Evolutionary conservation across 2,113 vertebrate species (phyloP), one percentile per base, ranked within the genome.

Genomic region (Catharus bicknelli): DNA sequence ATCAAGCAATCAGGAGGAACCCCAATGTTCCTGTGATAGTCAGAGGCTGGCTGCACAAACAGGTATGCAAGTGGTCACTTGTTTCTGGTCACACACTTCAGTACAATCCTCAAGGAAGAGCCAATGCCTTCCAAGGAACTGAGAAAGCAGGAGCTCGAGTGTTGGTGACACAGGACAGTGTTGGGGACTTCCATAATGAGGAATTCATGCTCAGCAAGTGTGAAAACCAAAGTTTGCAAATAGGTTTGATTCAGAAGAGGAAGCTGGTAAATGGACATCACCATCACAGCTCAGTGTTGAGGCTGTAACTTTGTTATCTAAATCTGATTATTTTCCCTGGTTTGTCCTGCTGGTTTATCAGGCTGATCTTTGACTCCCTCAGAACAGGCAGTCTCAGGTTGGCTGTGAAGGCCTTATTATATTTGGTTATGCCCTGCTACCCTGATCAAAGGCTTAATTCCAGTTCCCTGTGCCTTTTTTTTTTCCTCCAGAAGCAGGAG

Each of bases 1-100:
- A 99, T 45, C 99, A 99, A 64, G 97, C 99, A 29, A 99, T 99
- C 97, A 98, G 98, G 97, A 99, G 99, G 96, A 99, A 99, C 96
- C 99, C 97, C 57, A 99, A 98, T 72, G 96, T 99, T 95, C 99
- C 99, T 4, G 99, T 99, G 86, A 98, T 99, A 91, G 99, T 99
- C 63, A 98, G 99, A 96, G 99, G 99, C 87, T 99, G 99, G 99
- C 98, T 99, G 42, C 98, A 99, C 96, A 99, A 99, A 80, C 99
- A 99, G 98, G 99, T 99, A 61, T 89, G 95, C 7, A 0, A 47
- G 25, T 70, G 13, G 47, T 81, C 45, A 6, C 57, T 42, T 74
- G 83, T 42, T 89, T 61, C 62, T 75, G 12, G 43, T 79, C 21
- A 1, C 54, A 5, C 3, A 8, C 38, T 57, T 70, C 34, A 30